Conservation (phyloP, 2,113 vertebrate species). For the Chaetodon auriga region DNA sequence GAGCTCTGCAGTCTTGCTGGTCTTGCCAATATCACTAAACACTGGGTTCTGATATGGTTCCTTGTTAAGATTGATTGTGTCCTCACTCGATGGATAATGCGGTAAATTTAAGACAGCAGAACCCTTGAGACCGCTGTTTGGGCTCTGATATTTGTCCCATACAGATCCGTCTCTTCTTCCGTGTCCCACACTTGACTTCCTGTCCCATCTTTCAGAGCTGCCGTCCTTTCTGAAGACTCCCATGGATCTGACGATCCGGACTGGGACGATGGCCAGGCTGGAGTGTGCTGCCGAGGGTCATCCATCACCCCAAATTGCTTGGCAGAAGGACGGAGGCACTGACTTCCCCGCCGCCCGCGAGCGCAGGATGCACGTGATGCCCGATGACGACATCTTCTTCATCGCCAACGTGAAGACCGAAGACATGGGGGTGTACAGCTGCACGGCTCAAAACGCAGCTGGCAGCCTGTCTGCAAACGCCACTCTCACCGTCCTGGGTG, state of each 20-base stretch:
- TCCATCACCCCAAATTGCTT: constrained; percentile 95
- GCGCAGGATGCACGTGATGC: constrained; percentile 98
- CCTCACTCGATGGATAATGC: neutral
- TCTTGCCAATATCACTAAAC: too few relatives aligned
- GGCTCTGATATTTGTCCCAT: neutral
- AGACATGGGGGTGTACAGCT: constrained; percentile 96
- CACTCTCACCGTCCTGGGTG: constrained; percentile 94
- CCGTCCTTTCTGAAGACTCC: constrained; percentile 98
- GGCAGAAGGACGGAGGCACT: constrained; percentile 97
- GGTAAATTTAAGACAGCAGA: neutral
- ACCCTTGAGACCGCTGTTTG: neutral
- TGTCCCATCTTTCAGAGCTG: constrained; percentile 84
- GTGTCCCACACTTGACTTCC: neutral
- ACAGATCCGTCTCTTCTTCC: too few relatives aligned
- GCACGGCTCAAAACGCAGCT: constrained; percentile 96
- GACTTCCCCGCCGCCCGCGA: constrained; percentile 97
- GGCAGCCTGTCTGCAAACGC: constrained; percentile 95
- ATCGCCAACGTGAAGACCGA: constrained; percentile 96
- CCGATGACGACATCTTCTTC: constrained; percentile 97
- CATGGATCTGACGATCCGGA: constrained; percentile 94
- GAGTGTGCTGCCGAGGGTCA: constrained; percentile 95
- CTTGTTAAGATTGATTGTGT: too few relatives aligned
- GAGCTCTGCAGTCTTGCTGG: too few relatives aligned
- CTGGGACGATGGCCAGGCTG: constrained; percentile 91
- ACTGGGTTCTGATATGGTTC: neutral